Evolutionary conservation across 2,113 vertebrate genomes (phyloP).

Genomic region (Perca schrenkii): DNA sequence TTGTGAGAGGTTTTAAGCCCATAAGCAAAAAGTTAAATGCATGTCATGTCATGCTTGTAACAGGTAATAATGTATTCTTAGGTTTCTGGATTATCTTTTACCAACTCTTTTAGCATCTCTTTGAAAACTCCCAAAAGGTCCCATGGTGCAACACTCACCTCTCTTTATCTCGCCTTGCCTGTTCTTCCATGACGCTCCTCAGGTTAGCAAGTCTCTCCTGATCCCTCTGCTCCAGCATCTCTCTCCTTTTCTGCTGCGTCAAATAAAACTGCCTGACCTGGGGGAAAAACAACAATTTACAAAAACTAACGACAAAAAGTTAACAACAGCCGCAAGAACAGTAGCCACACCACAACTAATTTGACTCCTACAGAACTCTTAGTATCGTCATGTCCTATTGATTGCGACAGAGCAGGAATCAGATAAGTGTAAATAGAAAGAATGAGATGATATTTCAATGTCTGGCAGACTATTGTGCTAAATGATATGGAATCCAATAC

Average conservation of each 20-base stretch:
- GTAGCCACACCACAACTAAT: conserved; percentile 22
- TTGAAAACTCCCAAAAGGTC: conserved; percentile 23
- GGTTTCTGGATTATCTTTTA: not conserved
- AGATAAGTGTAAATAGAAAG: conserved; percentile 72
- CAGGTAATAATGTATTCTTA: not conserved
- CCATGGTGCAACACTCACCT: conserved; percentile 81
- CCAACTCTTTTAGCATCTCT: not conserved
- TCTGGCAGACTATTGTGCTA: conserved; percentile 60
- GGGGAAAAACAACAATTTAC: conserved; percentile 37
- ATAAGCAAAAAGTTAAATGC: not conserved
- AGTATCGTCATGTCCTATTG: conserved; percentile 74
- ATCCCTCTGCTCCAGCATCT: conserved; percentile 86
- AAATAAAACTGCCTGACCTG: conserved; percentile 91
- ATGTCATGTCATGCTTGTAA: not conserved
- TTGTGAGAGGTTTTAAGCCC: not conserved
- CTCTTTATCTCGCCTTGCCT: conserved; percentile 89
- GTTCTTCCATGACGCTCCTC: conserved; percentile 88
- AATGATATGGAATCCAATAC: conserved; percentile 76
- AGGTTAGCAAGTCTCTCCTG: conserved; percentile 85
- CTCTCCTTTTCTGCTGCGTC: conserved; percentile 87
- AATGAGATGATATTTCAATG: conserved; percentile 81
- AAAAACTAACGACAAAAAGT: conserved; percentile 53
- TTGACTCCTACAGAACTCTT: conserved; percentile 36
- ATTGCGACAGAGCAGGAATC: conserved; percentile 67
- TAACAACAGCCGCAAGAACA: conserved; percentile 31